Percentiles rank a stretch among this genome's conserved stretches.
phyloP scores from a whole-genome alignment of 2,888 invertebrate genomes.

The Tenodera sinensis region DNA sequence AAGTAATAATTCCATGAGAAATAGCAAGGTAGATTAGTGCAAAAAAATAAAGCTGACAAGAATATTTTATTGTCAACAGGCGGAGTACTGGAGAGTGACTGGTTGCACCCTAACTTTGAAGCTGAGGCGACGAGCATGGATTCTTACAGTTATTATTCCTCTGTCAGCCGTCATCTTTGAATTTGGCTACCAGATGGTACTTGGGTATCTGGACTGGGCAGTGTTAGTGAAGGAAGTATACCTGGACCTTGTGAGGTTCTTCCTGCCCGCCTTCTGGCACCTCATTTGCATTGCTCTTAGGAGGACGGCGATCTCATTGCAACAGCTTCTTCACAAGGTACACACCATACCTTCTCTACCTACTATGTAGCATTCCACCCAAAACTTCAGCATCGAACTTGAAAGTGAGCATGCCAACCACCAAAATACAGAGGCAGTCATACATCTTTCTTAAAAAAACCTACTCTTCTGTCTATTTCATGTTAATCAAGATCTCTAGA shows the following conservation, averaged over 20 bases:
- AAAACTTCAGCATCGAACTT: too few species aligned
- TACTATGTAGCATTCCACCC: too few species aligned
- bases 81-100: neutral
- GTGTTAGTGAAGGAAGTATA: neutral
- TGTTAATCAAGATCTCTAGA: too few species aligned
- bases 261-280: conserved; percentile 67
- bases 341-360: too few species aligned
- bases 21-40: too few species aligned
- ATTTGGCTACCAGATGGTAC: neutral
- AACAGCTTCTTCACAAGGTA: conserved; percentile 36
- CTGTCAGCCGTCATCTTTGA: neutral
- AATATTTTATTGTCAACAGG: too few species aligned
- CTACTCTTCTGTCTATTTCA: too few species aligned
- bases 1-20: too few species aligned
- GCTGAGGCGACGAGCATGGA: neutral
- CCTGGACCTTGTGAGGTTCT: conserved; percentile 3
- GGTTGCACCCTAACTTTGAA: neutral
- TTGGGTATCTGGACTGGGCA: neutral
- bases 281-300: conserved; percentile 64
- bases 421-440: too few species aligned
- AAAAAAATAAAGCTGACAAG: too few species aligned
- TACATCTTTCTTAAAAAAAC: too few species aligned
- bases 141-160: neutral
- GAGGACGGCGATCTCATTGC: conserved; percentile 59
- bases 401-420: too few species aligned